Percentiles rank a stretch among this genome's conserved stretches.
Evolutionary conservation across 2,888 invertebrate genomes (phyloP).

Genomic region (Heterodera filipjevi): DNA sequence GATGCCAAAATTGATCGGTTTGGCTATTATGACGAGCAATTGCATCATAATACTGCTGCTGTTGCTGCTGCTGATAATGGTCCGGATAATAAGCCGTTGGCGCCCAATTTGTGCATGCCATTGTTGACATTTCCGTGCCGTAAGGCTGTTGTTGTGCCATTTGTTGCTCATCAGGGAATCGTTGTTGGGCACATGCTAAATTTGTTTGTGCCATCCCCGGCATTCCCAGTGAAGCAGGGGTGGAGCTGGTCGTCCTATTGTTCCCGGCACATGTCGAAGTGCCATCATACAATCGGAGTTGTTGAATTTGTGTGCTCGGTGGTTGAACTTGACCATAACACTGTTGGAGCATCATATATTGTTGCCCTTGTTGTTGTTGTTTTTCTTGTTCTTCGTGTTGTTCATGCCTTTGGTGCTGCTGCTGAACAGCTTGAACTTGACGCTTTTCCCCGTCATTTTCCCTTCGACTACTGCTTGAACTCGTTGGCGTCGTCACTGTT

Average conservation of each 20-base stretch:
- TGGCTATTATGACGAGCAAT: too few relatives aligned
- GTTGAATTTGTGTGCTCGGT: constrained; percentile 6
- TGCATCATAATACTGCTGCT: not conserved
- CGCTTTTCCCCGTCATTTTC: not conserved
- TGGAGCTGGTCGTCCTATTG: not conserved
- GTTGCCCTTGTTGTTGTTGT: not conserved
- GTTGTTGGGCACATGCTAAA: too few relatives aligned
- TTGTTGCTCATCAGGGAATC: too few relatives aligned
- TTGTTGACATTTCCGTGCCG: too few relatives aligned
- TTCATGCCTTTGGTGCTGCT: not conserved
- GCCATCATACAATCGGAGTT: not conserved
- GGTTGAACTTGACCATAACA: not conserved
- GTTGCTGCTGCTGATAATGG: not conserved
- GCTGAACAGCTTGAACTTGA: not conserved
- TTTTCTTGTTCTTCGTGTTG: not conserved
- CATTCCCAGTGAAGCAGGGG: not conserved
- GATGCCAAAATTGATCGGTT: not conserved
- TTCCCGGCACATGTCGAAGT: not conserved
- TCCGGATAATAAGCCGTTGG: not conserved
- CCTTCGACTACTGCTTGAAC: not conserved
- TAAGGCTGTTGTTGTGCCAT: too few relatives aligned
- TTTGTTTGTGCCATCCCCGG: too few relatives aligned
- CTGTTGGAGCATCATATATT: too few relatives aligned
- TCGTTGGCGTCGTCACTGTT: not conserved
- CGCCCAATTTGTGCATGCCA: too few relatives aligned